Base-by-base conservation (phyloP, 2,113 vertebrate species). In the Ciconia maguari region DNA sequence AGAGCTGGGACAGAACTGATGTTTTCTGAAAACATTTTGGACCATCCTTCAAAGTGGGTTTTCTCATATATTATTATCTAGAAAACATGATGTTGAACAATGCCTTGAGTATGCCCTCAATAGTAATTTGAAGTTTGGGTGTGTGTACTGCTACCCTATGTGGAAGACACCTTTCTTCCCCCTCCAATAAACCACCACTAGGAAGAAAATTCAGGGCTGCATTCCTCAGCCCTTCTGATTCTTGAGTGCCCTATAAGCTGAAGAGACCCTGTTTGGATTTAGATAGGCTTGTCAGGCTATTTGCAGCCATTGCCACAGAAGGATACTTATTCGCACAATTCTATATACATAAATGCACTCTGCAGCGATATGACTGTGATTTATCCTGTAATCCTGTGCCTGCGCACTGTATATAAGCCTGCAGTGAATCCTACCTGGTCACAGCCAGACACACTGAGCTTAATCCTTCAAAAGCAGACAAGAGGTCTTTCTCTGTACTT, bases 51-150 rank as follows among this genome's bases (percentile, higher is more conserved):
- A 90, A 99, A 99, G 65, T 96, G 87, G 30, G 92, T 78, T 96
- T 97, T 98, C 93, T 98, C 98, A 97, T 98, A 99, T 96, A 99
- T 95, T 97, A 98, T 94, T 77, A 99, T 95, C 99, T 99, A 92
- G 46, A 97, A 96, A 87, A 97, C 51, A 98, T 0, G 4, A 97
- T 57, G 55, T 83, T 64, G 70, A 95, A 89, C 64, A 93, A 86
- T n/a, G 26, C 52, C 61, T 66, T 91, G 78, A 95, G 70, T 24
- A 69, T 22, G 25, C 5, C 42, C 44, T 41, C 11, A 81, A 46
- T 0, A 34, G 30, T 16, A 58, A 60, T 20, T 18, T 49, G 13
- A 72, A 76, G 36, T 71, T 17, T 46, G 41, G 4, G 38, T 7
- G 29, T 3, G 13, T 11, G 13, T 21, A n/a, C 16, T n/a, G 44